Base-by-base conservation (phyloP, 2,113 vertebrate species). In the Potamarius usumacintae region DNA sequence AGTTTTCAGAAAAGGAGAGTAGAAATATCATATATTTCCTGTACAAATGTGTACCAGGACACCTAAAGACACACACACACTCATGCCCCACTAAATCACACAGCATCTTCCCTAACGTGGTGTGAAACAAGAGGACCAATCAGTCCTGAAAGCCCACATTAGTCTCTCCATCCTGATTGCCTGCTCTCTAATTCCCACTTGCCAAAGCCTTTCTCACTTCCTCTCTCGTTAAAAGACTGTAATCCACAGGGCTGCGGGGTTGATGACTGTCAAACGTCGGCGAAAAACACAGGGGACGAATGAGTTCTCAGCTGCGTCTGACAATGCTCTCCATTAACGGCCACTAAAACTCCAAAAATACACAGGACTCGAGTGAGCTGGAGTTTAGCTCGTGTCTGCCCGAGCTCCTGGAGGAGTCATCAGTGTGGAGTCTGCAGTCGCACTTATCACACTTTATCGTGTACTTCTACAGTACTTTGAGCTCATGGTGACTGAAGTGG, bases 191-290 rank as follows among this genome's bases (percentile, higher is more conserved):
- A 88, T 86, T 89, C 76, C 85, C 72, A 82, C 76, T 88, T 62
- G 60, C 71, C 62, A 1, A 72, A 78, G 77, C 55, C 81, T 79
- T 76, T 85, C 82, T 82, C 87, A 69, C 85, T 88, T 85, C 87
- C 82, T 83, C 82, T 65, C 65, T 10, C 65, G 57, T 83, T 83
- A 89, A 89, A 91, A 90, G 78, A 91, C 90, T 89, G 83, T 91
- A 91, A 91, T 91, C 89, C 58, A 60, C 50, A 77, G 74, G 69
- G 84, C 87, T 65, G 85, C 42, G 27, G 86, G 86, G 90, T 86
- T 87, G 88, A 88, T 83, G 85, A 85, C 82, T 90, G 88, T 89
- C 85, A 85, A 27, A 72, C 77, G 25, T 62, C 88, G 48, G 18
- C 17, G 82, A 72, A 87, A 89, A 87, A 86, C 77, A 88, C 79